These are phyloP conservation scores for Zosterops hypoxanthus DNA, from an alignment of 2,113 vertebrate species.

Conservation along the genomic window DNA sequence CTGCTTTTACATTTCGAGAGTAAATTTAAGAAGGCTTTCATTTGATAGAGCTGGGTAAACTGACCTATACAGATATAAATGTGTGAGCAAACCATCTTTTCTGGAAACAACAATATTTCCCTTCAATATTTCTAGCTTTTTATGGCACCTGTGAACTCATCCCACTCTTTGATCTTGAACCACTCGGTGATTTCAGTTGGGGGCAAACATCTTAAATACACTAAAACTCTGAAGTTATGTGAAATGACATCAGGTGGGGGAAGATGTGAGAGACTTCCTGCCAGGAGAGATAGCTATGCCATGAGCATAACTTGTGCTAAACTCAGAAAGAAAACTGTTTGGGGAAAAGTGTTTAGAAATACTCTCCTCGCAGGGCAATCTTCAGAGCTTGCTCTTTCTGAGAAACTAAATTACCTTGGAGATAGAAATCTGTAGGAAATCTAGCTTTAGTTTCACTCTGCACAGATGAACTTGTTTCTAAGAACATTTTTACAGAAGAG, in stretches of 20 bases:
- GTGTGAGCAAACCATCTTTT: neutral
- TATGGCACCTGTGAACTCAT: rapidly evolving
- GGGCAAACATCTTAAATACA: neutral
- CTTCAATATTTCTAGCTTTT: neutral
- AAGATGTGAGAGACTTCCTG: neutral
- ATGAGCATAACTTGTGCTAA: neutral
- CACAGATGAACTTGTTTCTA: neutral
- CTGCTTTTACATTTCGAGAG: neutral
- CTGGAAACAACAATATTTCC: neutral
- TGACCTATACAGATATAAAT: neutral
- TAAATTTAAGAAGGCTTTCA: neutral
- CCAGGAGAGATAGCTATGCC: neutral
- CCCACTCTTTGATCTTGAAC: neutral
- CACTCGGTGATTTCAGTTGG: neutral
- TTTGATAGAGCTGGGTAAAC: neutral
- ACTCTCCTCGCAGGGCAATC: neutral
- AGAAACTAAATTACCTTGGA: neutral
- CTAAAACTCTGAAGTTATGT: neutral
- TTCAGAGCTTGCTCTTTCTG: neutral
- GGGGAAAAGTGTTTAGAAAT: neutral
- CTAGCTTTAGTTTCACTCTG: neutral
- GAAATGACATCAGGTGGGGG: neutral
- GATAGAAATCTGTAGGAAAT: constrained; percentile 18
- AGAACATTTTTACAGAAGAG: neutral
- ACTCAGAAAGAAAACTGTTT: neutral